phyloP scores from a whole-genome alignment of 2,113 vertebrate genomes.

The Cathartes aura region DNA sequence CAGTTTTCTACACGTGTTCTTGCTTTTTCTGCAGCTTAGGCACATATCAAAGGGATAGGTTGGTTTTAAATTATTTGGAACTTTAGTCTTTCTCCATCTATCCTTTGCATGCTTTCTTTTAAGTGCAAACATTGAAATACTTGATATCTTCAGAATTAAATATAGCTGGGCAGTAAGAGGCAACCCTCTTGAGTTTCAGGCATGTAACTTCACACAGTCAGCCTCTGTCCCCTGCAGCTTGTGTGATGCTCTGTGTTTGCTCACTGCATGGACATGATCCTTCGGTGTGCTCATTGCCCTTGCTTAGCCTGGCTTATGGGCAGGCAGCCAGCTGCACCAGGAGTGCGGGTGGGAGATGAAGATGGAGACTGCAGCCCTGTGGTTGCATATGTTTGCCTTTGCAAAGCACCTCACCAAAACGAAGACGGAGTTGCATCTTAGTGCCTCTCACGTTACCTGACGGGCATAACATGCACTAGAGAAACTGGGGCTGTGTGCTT shows the following conservation, averaged over 20 bases:
- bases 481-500: not conserved
- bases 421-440: not conserved
- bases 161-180: not conserved
- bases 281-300: not conserved
- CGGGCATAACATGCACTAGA: fast-evolving
- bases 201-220: not conserved
- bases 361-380: fast-evolving
- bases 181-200: not conserved
- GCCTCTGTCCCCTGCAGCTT: not conserved
- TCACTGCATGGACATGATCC: not conserved
- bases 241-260: not conserved
- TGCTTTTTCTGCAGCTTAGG: not conserved
- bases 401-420: not conserved
- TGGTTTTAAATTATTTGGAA: not conserved
- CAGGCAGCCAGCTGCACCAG: not conserved
- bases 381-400: not conserved
- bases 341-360: not conserved
- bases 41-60: not conserved
- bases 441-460: not conserved
- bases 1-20: not conserved
- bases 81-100: not conserved
- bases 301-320: not conserved
- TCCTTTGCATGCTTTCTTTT: not conserved
- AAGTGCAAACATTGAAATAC: not conserved
- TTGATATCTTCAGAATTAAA: not conserved